Conservation (phyloP, 2,113 vertebrate genomes). For the Ranitomeya variabilis region DNA sequence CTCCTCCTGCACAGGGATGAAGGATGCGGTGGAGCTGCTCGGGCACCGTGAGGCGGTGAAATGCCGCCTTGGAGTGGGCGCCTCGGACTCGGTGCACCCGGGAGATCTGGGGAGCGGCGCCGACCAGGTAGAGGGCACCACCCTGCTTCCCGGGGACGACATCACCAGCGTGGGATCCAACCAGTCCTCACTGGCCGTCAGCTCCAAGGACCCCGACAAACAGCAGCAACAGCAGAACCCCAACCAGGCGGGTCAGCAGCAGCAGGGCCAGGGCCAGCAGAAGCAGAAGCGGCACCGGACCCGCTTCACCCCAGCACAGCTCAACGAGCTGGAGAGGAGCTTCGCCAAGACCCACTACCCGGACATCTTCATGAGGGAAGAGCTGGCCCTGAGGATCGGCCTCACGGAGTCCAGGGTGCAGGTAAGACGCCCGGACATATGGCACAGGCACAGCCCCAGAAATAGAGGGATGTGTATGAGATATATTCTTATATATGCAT, state of each 20-base stretch:
- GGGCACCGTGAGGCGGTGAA: constrained; percentile 93
- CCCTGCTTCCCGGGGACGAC: constrained; percentile 91
- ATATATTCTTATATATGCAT: no score
- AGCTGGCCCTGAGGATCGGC: constrained; percentile 90
- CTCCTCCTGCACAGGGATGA: constrained; percentile 87
- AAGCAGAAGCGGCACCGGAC: constrained; percentile 96
- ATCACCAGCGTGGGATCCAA: constrained; percentile 90
- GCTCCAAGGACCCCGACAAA: constrained; percentile 92
- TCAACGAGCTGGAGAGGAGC: constrained; percentile 94
- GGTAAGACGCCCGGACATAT: constrained; percentile 70
- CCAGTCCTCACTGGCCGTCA: constrained; percentile 83
- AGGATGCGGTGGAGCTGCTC: constrained; percentile 94
- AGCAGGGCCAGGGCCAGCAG: constrained; percentile 84
- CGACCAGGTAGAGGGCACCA: constrained; percentile 89
- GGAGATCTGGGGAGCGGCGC: constrained; percentile 89
- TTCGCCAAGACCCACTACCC: constrained; percentile 97
- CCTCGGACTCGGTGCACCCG: constrained; percentile 87
- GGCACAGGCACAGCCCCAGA: background rate
- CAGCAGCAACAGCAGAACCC: constrained; percentile 75
- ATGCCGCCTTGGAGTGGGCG: constrained; percentile 87
- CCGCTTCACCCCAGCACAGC: constrained; percentile 93
- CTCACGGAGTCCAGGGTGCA: constrained; percentile 95
- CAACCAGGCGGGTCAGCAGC: constrained; percentile 77
- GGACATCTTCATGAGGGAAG: constrained; percentile 96
- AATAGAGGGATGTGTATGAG: no score